Evolutionary conservation across 2,888 invertebrate genomes (phyloP).

Genomic region (Aromia moschata): DNA sequence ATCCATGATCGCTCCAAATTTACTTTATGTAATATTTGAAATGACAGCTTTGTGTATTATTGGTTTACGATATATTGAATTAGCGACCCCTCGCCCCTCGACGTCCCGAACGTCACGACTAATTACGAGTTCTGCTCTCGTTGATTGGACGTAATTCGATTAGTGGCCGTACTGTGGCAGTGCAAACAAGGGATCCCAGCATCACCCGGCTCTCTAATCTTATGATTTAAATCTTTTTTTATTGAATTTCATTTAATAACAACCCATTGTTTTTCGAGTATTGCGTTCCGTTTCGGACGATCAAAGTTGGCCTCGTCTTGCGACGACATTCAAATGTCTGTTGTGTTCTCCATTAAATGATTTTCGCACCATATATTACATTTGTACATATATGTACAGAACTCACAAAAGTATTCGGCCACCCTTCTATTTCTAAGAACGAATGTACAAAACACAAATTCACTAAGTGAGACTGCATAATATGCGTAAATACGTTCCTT

Average conservation of each 20-base stretch:
- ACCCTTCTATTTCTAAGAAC: too few relatives aligned
- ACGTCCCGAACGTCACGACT: conserved; percentile 57
- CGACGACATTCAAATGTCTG: too few relatives aligned
- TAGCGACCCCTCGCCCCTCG: conserved; percentile 49
- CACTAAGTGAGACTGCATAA: too few relatives aligned
- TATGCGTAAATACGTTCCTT: too few relatives aligned
- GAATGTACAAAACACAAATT: too few relatives aligned
- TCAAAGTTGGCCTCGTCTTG: too few relatives aligned
- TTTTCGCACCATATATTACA: too few relatives aligned
- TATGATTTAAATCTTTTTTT: conserved; percentile 48
- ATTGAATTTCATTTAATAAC: conserved; percentile 39
- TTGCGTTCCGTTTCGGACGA: too few relatives aligned
- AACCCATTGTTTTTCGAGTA: conserved; percentile 39
- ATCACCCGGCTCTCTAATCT: conserved; percentile 45
- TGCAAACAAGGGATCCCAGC: conserved; percentile 62
- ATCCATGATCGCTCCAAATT: too few relatives aligned
- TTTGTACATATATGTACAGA: too few relatives aligned
- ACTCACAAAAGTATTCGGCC: too few relatives aligned
- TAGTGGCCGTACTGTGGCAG: conserved; percentile 61
- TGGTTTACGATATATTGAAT: conserved; percentile 58
- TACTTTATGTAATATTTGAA: conserved; percentile 49
- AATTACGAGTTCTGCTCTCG: conserved; percentile 60
- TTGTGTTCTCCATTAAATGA: too few relatives aligned
- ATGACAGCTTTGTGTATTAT: conserved; percentile 56
- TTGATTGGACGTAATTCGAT: conserved; percentile 62